phyloP scores from a whole-genome alignment of 2,797 vertebrate genomes.

The Microctenopoma stevenorrisi region DNA sequence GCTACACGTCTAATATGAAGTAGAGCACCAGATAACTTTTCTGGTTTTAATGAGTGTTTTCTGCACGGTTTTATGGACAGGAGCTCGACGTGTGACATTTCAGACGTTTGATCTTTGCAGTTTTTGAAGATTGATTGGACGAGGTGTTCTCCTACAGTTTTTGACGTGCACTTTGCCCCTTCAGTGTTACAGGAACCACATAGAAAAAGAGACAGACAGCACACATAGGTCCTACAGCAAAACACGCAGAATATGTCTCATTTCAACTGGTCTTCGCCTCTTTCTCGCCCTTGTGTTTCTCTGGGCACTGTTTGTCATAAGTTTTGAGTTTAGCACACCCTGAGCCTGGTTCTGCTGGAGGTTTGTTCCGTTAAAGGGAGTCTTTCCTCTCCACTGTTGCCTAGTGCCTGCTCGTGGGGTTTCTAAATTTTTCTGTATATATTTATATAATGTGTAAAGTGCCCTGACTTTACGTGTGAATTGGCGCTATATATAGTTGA shows the following conservation, averaged over 20 bases:
- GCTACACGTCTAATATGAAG: slow-evolving; percentile 21
- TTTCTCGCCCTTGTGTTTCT: no score
- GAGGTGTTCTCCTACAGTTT: not conserved
- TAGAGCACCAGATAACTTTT: not conserved
- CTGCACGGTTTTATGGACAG: slow-evolving; percentile 12
- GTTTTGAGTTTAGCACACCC: no score
- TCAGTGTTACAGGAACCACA: not conserved
- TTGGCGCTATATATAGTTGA: no score
- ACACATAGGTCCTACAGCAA: not conserved
- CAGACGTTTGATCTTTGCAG: not conserved
- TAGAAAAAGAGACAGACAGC: not conserved
- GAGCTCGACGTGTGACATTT: not conserved
- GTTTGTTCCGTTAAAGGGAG: no score
- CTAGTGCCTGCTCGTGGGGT: no score
- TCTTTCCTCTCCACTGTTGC: no score
- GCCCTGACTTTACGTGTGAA: no score
- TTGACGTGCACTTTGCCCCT: not conserved
- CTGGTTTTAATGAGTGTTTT: slow-evolving; percentile 21
- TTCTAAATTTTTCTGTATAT: no score
- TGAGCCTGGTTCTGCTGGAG: no score
- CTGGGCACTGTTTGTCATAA: no score
- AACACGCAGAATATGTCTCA: not conserved
- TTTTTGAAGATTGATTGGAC: slow-evolving; percentile 6
- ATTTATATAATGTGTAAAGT: no score
- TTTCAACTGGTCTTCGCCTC: no score